Conservation (phyloP, 2,113 vertebrate species). For the Vicugna pacos region DNA sequence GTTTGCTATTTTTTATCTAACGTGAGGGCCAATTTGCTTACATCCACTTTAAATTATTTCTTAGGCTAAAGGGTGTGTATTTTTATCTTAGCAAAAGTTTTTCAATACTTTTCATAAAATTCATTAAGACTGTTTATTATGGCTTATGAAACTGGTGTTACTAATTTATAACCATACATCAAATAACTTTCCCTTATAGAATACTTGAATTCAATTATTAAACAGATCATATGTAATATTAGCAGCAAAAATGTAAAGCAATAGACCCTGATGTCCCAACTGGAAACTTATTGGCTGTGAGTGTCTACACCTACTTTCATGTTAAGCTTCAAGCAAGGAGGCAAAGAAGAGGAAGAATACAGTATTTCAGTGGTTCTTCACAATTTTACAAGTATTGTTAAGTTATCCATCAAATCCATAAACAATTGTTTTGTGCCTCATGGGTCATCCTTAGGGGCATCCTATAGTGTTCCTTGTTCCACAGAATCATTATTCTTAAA, state of each 20-base stretch:
- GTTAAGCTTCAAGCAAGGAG: slow-evolving; percentile 17
- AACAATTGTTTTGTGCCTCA: neutral
- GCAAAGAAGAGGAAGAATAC: neutral
- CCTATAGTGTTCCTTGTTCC: neutral
- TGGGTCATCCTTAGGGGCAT: neutral
- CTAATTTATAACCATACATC: slow-evolving; percentile 24
- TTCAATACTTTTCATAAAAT: slow-evolving; percentile 43
- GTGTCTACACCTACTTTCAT: neutral
- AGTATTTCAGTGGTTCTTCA: neutral
- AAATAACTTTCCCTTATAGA: slow-evolving; percentile 41
- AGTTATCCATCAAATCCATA: neutral
- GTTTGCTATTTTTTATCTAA: slow-evolving; percentile 58
- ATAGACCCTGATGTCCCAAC: neutral
- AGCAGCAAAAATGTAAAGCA: slow-evolving; percentile 17
- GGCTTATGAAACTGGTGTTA: slow-evolving; percentile 9
- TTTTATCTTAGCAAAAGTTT: neutral
- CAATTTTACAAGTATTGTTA: neutral
- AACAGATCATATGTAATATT: neutral
- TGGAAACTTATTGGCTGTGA: neutral
- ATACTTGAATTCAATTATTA: slow-evolving; percentile 2
- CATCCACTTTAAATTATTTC: slow-evolving; percentile 56
- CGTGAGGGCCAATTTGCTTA: slow-evolving; percentile 23
- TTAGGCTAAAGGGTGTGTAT: neutral
- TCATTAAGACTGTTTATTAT: slow-evolving; percentile 1
- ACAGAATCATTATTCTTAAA: neutral